These are phyloP conservation scores for Fregata magnificens DNA, from an alignment of 2,113 vertebrate genomes.

Conservation along the genomic window DNA sequence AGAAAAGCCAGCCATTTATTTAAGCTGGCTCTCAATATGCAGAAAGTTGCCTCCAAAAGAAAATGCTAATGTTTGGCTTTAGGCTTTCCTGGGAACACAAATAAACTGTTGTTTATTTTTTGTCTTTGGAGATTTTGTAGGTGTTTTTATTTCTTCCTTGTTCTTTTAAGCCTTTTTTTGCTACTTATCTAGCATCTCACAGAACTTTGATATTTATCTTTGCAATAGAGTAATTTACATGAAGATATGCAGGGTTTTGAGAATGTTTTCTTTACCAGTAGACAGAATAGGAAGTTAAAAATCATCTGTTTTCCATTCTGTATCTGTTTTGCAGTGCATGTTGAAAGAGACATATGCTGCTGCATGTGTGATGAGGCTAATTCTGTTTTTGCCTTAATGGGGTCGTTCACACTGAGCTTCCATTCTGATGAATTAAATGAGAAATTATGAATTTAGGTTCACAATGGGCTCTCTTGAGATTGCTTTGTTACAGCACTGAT, in stretches of 20 bases:
- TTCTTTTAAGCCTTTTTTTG: conserved; percentile 28
- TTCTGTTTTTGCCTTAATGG: background rate
- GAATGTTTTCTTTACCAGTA: background rate
- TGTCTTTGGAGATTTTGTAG: conserved; percentile 2
- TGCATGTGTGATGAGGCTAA: conserved; percentile 24
- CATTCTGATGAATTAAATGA: background rate
- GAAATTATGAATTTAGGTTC: background rate
- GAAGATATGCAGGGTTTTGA: background rate
- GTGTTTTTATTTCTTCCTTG: conserved; percentile 16
- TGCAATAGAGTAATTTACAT: background rate
- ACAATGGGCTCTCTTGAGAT: background rate
- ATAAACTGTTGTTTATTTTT: conserved; percentile 5
- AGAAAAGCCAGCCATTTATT: background rate
- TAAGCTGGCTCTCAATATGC: background rate
- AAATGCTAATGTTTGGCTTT: conserved; percentile 49
- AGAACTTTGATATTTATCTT: conserved; percentile 39
- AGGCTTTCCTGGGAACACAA: conserved; percentile 39
- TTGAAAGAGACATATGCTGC: conserved; percentile 5
- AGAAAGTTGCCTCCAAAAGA: conserved; percentile 28
- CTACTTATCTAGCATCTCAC: background rate
- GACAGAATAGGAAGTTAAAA: conserved; percentile 9
- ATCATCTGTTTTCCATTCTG: background rate
- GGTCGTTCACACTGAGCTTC: background rate
- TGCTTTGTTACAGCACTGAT: background rate
- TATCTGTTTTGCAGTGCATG: background rate